These are phyloP conservation scores for Drosophila merina DNA, from an alignment of 2,888 invertebrate species.

Conservation along the genomic window DNA sequence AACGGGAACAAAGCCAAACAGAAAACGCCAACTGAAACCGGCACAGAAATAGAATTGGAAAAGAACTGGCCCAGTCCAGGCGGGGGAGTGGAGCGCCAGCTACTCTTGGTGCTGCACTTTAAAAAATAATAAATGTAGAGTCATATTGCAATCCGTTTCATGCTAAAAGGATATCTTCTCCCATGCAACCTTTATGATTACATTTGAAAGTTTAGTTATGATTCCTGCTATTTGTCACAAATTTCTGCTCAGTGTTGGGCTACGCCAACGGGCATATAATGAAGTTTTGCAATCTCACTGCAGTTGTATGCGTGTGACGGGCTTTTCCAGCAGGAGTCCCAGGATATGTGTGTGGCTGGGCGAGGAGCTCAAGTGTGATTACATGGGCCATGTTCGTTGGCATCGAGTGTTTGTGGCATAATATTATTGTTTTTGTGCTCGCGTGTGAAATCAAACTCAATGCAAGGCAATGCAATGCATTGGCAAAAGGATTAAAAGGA, in stretches of 20 bases:
- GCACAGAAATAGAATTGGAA: conserved; percentile 65
- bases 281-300: conserved; percentile 77
- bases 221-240: neutral
- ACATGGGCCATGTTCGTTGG: conserved; percentile 76
- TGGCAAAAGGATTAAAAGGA: conserved; percentile 78
- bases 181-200: too few species aligned
- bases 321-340: conserved; percentile 12
- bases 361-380: conserved; percentile 74
- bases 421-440: conserved; percentile 80
- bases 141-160: too few species aligned
- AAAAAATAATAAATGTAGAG: neutral
- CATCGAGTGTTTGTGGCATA: conserved; percentile 77
- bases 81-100: conserved; percentile 1
- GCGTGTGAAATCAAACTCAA: conserved; percentile 77
- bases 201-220: neutral
- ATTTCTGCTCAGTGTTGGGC: conserved; percentile 5
- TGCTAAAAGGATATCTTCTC: too few species aligned
- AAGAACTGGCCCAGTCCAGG: conserved; percentile 54
- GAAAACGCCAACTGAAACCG: conserved; percentile 54
- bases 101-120: conserved; percentile 10
- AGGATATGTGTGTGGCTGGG: conserved; percentile 11
- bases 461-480: conserved; percentile 74
- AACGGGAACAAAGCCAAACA: conserved; percentile 67
- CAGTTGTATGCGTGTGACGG: conserved; percentile 25
- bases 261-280: conserved; percentile 66